Evolutionary conservation across 2,797 vertebrate species (phyloP).

Genomic region (Tarsius wallacei): DNA sequence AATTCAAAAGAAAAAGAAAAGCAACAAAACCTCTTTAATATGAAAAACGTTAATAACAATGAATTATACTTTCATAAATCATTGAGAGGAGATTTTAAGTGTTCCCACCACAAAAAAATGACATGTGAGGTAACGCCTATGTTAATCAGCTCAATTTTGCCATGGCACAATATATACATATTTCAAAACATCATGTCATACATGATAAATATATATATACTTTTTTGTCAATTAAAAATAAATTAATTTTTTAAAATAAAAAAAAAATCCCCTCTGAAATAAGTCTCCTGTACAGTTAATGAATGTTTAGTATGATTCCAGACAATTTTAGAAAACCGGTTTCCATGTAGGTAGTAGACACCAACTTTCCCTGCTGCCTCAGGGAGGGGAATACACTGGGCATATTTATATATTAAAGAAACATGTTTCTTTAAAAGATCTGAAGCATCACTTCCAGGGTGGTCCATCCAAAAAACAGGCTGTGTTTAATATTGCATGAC

Average conservation of each 20-base stretch:
- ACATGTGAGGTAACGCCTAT: too few relatives aligned
- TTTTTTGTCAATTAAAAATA: too few relatives aligned
- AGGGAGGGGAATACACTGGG: background rate
- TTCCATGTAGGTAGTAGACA: background rate
- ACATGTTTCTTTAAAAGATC: background rate
- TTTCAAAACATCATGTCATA: too few relatives aligned
- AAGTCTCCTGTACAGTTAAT: background rate
- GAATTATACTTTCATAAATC: too few relatives aligned
- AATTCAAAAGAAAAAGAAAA: too few relatives aligned
- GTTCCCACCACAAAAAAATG: too few relatives aligned
- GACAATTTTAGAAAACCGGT: background rate
- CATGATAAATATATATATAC: too few relatives aligned
- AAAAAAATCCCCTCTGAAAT: background rate
- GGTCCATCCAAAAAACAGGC: background rate
- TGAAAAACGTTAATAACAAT: background rate
- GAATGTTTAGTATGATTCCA: background rate
- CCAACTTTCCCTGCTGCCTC: background rate
- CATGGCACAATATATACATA: too few relatives aligned
- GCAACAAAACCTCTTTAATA: background rate
- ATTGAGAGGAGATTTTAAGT: too few relatives aligned
- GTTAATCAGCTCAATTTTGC: too few relatives aligned
- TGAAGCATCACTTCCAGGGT: background rate
- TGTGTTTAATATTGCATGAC: background rate
- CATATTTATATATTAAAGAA: background rate
- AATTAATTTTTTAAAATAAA: too few relatives aligned